A percentile compares a stretch with the other conserved stretches of the same genome.
Evolutionary conservation across 1,140 invertebrate genomes (phyloP).

Genomic region (Drosophila albomicans): DNA sequence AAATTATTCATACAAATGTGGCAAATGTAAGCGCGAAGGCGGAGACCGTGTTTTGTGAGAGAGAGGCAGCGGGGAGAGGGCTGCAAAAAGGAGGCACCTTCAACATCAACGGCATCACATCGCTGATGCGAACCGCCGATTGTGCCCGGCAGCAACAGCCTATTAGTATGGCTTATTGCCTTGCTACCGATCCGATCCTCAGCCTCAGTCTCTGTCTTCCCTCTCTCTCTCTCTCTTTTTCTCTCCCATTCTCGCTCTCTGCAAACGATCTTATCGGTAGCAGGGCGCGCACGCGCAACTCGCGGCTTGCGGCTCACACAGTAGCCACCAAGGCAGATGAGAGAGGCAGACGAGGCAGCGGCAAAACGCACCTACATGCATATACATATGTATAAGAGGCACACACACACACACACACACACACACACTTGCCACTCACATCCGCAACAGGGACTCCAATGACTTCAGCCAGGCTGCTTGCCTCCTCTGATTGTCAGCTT

Average conservation of each 20-base stretch:
- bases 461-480: too few species aligned
- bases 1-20: conserved; percentile 85
- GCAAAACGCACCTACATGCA: conserved; percentile 36
- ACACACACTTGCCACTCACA: conserved; percentile 28
- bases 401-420: conserved; percentile 23
- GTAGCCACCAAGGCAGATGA: conserved; percentile 26
- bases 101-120: conserved; percentile 27
- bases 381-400: conserved; percentile 12
- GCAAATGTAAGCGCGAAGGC: conserved; percentile 65
- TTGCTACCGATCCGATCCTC: conserved; percentile 45
- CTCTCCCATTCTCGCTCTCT: conserved; percentile 4
- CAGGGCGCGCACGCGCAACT: conserved; percentile 76
- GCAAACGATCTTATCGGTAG: conserved; percentile 65
- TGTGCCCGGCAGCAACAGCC: conserved; percentile 57
- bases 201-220: neutral
- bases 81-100: conserved; percentile 29
- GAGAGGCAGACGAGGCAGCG: conserved; percentile 11
- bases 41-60: neutral
- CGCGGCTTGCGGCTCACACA: conserved; percentile 47
- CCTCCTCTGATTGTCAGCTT: neutral
- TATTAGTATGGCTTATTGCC: conserved; percentile 82
- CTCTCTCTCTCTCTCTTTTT: neutral
- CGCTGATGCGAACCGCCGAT: conserved; percentile 40
- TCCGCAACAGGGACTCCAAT: conserved; percentile 3
- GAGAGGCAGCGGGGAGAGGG: neutral